Conservation (phyloP, 2,797 vertebrate species). For the Loriculus beryllinus region DNA sequence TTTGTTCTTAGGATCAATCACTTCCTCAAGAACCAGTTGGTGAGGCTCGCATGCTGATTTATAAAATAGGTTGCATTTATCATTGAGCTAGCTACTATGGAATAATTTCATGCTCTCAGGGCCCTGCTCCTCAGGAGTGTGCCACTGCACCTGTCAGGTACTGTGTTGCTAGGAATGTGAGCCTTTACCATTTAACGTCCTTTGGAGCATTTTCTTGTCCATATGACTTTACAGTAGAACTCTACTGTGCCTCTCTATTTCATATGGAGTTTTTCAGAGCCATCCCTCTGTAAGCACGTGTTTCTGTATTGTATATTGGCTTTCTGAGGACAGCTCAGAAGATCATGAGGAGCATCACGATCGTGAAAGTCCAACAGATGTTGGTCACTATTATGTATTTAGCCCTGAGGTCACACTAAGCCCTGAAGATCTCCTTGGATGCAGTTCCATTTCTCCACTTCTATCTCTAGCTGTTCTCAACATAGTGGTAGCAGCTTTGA, state of each 20-base stretch:
- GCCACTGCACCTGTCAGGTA: background rate
- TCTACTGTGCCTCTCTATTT: background rate
- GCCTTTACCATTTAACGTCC: background rate
- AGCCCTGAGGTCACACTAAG: background rate
- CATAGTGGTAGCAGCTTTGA: background rate
- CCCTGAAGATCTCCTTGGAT: background rate
- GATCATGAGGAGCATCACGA: background rate
- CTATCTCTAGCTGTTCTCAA: background rate
- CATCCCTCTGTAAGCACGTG: background rate
- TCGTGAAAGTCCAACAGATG: background rate
- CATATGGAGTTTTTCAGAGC: background rate
- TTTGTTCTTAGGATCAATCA: background rate
- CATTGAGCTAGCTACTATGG: background rate
- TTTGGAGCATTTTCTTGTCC: background rate
- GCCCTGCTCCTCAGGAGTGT: background rate
- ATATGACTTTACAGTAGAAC: background rate
- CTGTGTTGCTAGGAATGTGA: background rate
- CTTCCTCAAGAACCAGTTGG: background rate
- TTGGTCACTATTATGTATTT: background rate
- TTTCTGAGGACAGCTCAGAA: background rate
- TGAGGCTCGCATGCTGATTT: background rate
- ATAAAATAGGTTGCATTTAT: background rate
- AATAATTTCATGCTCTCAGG: background rate
- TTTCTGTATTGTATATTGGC: background rate
- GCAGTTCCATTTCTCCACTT: background rate